Base-by-base conservation (phyloP, 2,113 vertebrate species). In the Osmerus eperlanus region DNA sequence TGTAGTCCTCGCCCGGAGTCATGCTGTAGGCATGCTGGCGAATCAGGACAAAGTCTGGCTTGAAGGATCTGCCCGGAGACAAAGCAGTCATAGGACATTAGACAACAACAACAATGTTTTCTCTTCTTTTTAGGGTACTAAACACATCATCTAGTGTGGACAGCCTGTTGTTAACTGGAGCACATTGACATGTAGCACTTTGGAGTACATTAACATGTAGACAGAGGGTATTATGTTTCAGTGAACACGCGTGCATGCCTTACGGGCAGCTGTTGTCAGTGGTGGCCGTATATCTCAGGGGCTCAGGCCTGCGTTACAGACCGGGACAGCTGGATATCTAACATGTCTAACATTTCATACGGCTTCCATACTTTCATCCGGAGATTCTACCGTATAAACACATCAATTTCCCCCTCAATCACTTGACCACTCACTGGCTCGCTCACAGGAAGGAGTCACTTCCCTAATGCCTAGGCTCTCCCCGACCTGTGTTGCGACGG, bases 21-120 rank as follows among this genome's bases (percentile, higher is more conserved):
- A 99, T 99, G 90, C 95, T 99, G 88, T 95, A 98, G 80, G 95
- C 94, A 0, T 98, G 96, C 81, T 99, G 96, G 14, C 96, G 94
- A 73, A 99, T 92, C 84, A 99, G 90, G 70, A 95, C 91, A 19
- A 99, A 98, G 78, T 98, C 96, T 0, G 96, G 95, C 81, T 95
- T 98, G 85, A 98, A 95, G 68, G 96, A 96, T 76, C 96, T 99
- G 89, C 65, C 87, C 29, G 0, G 0, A 61, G 36, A 55, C 7
- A 12, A 52, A 51, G 2, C 19, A 18, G 55, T 79, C 58, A 23
- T 29, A 63, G n/a, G 29, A 54, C 15, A 54, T 29, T 23, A 60
- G 52, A 65, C 21, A 63, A 62, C 23, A 21, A 16, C 28, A 15
- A n/a, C 18, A 53, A 8, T 14, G 1, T 51, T 58, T n/a, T n/a